Evolutionary conservation across 2,888 invertebrate genomes (phyloP).

Genomic region (Erpobdella octoculata): DNA sequence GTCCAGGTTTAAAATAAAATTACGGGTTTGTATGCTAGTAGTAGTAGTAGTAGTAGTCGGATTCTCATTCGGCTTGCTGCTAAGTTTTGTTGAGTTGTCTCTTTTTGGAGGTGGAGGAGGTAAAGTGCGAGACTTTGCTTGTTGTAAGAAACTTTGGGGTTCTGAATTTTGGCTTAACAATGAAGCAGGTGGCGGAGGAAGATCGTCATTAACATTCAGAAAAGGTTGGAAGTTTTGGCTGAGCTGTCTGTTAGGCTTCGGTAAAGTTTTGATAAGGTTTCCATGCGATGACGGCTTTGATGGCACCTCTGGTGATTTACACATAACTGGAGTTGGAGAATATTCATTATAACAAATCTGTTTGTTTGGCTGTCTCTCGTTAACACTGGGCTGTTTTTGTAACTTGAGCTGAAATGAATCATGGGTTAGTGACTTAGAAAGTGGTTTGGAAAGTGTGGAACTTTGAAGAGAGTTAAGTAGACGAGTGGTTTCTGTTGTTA

Average conservation of each 20-base stretch:
- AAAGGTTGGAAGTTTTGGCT: not conserved
- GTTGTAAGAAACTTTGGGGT: constrained; percentile 4
- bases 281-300: not conserved
- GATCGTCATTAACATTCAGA: not conserved
- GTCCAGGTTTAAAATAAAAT: constrained; percentile 31
- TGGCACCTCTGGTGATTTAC: constrained; percentile 3
- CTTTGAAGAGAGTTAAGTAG: constrained; percentile 12
- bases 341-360: constrained; percentile 4
- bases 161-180: not conserved
- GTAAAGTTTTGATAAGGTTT: constrained; percentile 19
- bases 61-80: not conserved
- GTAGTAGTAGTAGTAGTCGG: not conserved
- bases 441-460: constrained; percentile 9
- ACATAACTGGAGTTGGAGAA: constrained; percentile 4
- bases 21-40: constrained; percentile 25
- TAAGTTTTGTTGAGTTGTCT: constrained; percentile 27
- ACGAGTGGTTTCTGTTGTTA: constrained; percentile 14
- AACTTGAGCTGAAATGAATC: not conserved
- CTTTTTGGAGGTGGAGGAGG: constrained; percentile 29
- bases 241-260: constrained; percentile 3
- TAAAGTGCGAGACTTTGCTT: constrained; percentile 7
- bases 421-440: not conserved
- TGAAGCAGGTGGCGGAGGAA: constrained; percentile 13
- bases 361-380: not conserved
- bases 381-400: not conserved